Conservation (phyloP, 2,888 invertebrate genomes). For the Athetis lepigone region DNA sequence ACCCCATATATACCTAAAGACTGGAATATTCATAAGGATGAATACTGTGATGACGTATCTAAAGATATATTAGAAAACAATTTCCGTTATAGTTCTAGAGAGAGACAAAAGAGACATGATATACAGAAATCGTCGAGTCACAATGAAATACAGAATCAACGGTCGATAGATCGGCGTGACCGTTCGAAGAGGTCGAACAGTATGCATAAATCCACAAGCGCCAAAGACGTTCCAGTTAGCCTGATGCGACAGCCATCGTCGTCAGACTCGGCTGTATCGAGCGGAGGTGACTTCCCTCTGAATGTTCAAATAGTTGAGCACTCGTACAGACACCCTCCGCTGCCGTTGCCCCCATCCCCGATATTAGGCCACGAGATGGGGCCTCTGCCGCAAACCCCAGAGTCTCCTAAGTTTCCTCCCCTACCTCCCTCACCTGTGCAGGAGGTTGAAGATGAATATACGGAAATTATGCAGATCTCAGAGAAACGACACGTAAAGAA, state of each 20-base stretch:
- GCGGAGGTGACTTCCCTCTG: conserved; percentile 91
- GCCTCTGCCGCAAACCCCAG: conserved; percentile 87
- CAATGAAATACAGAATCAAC: conserved; percentile 91
- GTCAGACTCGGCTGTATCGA: conserved; percentile 88
- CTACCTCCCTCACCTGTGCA: conserved; percentile 96
- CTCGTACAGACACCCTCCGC: conserved; percentile 84
- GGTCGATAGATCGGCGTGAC: conserved; percentile 87
- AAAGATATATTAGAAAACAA: conserved; percentile 88
- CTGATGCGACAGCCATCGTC: conserved; percentile 89
- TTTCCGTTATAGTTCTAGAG: conserved; percentile 89
- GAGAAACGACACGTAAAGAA: conserved; percentile 87
- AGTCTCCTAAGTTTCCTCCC: conserved; percentile 92
- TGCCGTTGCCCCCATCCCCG: conserved; percentile 85
- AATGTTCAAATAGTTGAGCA: conserved; percentile 93
- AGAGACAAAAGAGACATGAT: conserved; percentile 89
- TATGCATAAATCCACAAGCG: conserved; percentile 94
- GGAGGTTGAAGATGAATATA: conserved; percentile 94
- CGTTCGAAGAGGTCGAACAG: conserved; percentile 91
- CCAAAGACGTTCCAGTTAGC: conserved; percentile 92
- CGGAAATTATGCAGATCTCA: conserved; percentile 91
- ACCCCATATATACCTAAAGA: conserved; percentile 89
- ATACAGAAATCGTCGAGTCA: conserved; percentile 92
- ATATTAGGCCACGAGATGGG: conserved; percentile 84
- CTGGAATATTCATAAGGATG: conserved; percentile 91
- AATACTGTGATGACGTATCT: conserved; percentile 89